Evolutionary conservation across 2,113 vertebrate genomes (phyloP).

Genomic region (Euleptes europaea): DNA sequence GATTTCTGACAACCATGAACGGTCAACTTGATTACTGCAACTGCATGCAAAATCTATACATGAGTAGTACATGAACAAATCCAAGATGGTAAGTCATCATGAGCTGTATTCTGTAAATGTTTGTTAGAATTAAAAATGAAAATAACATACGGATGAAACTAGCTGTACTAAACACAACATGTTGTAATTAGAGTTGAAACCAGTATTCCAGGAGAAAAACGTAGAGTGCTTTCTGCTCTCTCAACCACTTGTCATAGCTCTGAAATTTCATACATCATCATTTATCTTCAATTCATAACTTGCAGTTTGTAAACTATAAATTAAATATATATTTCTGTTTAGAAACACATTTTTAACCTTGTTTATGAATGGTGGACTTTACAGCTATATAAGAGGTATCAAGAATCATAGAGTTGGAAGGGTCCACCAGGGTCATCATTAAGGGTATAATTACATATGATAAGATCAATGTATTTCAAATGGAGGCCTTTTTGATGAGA

Average conservation of each 20-base stretch:
- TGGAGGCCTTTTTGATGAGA: not conserved
- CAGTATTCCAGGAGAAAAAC: not conserved
- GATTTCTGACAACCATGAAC: accelerated
- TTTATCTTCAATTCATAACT: not conserved
- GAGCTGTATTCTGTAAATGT: not conserved
- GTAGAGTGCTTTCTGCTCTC: no score
- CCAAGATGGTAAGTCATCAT: not conserved
- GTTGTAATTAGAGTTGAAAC: not conserved
- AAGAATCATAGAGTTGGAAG: not conserved
- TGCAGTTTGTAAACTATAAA: not conserved
- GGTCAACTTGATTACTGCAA: not conserved
- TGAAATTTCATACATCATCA: not conserved
- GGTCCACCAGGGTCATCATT: no score
- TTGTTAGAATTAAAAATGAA: not conserved
- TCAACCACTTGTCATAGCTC: not conserved
- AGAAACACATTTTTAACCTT: no score
- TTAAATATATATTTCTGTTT: not conserved
- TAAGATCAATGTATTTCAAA: not conserved
- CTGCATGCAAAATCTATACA: not conserved
- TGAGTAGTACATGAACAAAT: not conserved
- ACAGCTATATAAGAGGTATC: not conserved
- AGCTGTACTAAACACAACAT: not conserved
- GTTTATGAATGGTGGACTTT: not conserved
- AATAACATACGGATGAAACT: not conserved
- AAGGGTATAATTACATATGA: not conserved